Percentiles rank a stretch among this genome's conserved stretches.
These are phyloP conservation scores for Apteryx mantelli DNA, from an alignment of 2,113 vertebrate genomes.

Conservation along the genomic window DNA sequence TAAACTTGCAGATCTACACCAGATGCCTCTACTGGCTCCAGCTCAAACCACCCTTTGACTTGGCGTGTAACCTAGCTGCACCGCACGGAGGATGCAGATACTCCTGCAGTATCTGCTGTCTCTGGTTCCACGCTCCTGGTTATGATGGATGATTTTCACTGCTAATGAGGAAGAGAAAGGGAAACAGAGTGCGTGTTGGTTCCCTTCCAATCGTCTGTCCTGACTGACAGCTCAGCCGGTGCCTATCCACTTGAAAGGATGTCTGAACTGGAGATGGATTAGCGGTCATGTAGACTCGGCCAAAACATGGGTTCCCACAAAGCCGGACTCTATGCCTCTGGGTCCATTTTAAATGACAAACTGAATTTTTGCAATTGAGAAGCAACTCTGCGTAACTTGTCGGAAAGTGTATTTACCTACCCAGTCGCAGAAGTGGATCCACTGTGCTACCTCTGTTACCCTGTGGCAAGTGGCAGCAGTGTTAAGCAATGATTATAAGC, in stretches of 20 bases:
- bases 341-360: neutral
- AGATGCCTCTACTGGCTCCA: neutral
- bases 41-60: neutral
- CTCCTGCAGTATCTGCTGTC: neutral
- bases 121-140: neutral
- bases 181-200: neutral
- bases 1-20: neutral
- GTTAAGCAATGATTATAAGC: neutral
- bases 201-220: constrained; percentile 16
- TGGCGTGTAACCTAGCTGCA: neutral
- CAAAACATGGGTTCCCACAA: neutral
- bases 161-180: constrained; percentile 46
- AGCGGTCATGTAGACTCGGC: neutral
- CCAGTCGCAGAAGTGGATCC: neutral
- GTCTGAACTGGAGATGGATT: neutral
- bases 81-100: neutral
- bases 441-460: neutral
- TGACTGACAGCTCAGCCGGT: neutral
- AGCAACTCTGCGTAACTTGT: neutral
- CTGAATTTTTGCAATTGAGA: neutral
- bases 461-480: neutral
- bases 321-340: neutral
- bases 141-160: constrained; percentile 26
- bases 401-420: neutral
- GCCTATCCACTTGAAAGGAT: neutral